phyloP scores from a whole-genome alignment of 2,888 invertebrate species.

The Aphodius granarius region DNA sequence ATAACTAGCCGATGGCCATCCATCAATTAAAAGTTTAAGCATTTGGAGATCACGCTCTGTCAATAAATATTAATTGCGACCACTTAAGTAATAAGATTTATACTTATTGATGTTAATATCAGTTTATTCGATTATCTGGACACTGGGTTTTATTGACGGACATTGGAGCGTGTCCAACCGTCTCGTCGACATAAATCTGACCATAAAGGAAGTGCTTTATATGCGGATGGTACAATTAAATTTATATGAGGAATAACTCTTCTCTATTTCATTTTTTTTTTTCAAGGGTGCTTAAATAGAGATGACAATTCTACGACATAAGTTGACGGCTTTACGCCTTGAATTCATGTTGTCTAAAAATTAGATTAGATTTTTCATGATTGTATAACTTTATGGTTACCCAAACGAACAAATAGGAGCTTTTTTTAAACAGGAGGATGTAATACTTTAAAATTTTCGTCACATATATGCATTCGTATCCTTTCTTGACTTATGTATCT shows the following conservation, averaged over 20 bases:
- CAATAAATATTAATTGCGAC: slow-evolving; percentile 29
- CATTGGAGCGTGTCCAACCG: too few species aligned
- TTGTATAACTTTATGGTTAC: too few species aligned
- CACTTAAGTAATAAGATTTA: slow-evolving; percentile 28
- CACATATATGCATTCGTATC: too few species aligned
- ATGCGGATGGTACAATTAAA: neutral
- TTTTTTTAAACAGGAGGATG: too few species aligned
- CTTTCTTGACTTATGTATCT: too few species aligned
- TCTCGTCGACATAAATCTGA: neutral
- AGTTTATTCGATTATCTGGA: slow-evolving; percentile 23
- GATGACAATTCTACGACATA: too few species aligned
- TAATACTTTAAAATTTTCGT: too few species aligned
- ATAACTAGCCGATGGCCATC: neutral
- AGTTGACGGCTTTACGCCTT: too few species aligned
- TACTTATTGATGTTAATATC: slow-evolving; percentile 25
- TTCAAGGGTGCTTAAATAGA: too few species aligned
- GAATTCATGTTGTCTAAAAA: too few species aligned
- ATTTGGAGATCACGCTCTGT: slow-evolving; percentile 13
- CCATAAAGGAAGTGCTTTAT: neutral
- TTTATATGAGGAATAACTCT: neutral
- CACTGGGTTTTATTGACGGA: neutral
- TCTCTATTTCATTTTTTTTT: neutral
- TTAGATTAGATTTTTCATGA: too few species aligned
- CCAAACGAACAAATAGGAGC: too few species aligned
- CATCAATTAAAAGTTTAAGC: slow-evolving; percentile 3